Base-by-base conservation (phyloP, 2,888 invertebrate species). In the Cabera pusaria region DNA sequence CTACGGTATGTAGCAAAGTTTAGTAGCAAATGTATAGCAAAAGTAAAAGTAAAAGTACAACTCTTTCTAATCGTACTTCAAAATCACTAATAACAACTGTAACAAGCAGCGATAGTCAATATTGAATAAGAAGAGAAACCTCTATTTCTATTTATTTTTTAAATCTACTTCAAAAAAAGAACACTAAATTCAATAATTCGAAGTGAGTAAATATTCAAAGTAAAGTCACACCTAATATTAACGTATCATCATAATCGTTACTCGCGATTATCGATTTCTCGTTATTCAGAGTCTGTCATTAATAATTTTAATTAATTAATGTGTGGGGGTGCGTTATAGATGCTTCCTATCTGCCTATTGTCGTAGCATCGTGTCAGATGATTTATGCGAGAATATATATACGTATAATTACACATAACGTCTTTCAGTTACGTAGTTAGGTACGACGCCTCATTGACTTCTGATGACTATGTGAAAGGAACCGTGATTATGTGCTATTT, bases 251-350 rank as follows among this genome's bases (percentile, higher is more conserved):
- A 49, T 40, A 39, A 43, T 39, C 22, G 7, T 41, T 21, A 19
- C 41, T 21, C 41, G 18, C 7, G 33, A 64, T 57, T 72, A 84
- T 85, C 74, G 84, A 85, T 85, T 84, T 73, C 75, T 67, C 82
- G 80, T 83, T 82, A 83, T 78, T 75, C 67, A 59, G 65, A 64
- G 61, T 64, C 44, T 74, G 81, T 80, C 83, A 83, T 83, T 84
- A 82, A 81, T 84, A 82, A 85, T 84, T 84, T 80, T 84, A 85
- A 84, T 84, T 84, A 85, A 85, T 84, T 77, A 81, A 70, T 52
- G 49, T 49, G 42, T 44, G 46, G 48, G 52, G 52, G 39, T 42
- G 37, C 46, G 44, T 48, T 49, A 52, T 52, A 52, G 52, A 49
- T 40, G 51, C 49, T 44, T 43, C 48, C 50, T 44, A 53, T 53